These are phyloP conservation scores for Mesembrinibis cayennensis DNA, from an alignment of 2,113 vertebrate species.

Conservation along the genomic window DNA sequence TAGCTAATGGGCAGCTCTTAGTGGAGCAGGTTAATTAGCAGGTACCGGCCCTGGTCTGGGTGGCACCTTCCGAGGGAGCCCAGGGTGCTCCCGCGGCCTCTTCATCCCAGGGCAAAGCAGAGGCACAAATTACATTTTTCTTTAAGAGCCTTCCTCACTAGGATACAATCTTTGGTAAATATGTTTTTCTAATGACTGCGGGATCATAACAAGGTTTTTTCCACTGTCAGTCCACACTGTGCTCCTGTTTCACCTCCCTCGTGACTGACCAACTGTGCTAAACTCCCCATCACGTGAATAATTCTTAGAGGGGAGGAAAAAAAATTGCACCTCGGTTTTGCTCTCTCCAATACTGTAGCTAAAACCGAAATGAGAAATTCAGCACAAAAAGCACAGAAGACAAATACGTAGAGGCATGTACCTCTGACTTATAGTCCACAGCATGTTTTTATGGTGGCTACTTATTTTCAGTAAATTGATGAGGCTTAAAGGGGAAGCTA, in stretches of 20 bases:
- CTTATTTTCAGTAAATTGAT: conserved; percentile 20
- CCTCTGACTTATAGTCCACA: background rate
- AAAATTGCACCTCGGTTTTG: rapidly evolving
- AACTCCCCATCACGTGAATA: background rate
- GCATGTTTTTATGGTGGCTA: background rate
- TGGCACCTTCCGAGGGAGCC: background rate
- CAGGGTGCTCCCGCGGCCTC: background rate
- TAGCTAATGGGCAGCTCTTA: background rate
- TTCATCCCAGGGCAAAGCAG: background rate
- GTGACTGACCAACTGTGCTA: rapidly evolving
- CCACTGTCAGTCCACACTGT: rapidly evolving
- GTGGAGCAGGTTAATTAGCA: background rate
- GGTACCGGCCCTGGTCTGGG: background rate
- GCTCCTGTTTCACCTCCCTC: background rate
- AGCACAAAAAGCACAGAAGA: background rate
- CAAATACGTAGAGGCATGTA: background rate
- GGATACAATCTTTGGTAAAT: rapidly evolving
- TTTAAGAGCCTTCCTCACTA: rapidly evolving
- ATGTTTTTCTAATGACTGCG: rapidly evolving
- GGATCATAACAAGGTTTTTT: no score
- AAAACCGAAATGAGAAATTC: background rate
- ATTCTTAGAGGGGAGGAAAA: background rate
- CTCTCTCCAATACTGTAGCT: background rate
- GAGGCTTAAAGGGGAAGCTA: conserved; percentile 32
- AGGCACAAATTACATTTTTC: rapidly evolving